These are phyloP conservation scores for Drosophila kepulauana DNA, from an alignment of 1,140 invertebrate species.

Conservation along the genomic window DNA sequence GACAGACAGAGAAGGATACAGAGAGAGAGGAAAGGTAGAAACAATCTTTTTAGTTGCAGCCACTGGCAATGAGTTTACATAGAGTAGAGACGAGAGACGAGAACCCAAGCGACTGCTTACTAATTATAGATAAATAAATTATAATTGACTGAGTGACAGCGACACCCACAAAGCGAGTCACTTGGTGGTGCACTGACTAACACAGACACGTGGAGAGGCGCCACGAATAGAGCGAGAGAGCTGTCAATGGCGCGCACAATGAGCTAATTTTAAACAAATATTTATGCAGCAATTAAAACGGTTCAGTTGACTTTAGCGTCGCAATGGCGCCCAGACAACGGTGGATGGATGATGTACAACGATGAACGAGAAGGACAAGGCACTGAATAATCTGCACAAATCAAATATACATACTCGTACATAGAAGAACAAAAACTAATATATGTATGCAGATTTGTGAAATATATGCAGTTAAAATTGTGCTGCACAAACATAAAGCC, in stretches of 20 bases:
- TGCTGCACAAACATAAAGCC: slow-evolving; percentile 50
- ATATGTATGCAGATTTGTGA: slow-evolving; percentile 10
- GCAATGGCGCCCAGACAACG: slow-evolving; percentile 28
- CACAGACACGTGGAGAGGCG: slow-evolving; percentile 2
- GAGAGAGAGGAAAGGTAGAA: not conserved
- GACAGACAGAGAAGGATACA: not conserved
- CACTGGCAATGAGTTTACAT: not conserved
- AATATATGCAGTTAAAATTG: slow-evolving; percentile 44
- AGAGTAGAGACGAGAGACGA: not conserved
- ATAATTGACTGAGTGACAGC: slow-evolving; percentile 65
- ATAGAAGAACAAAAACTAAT: slow-evolving; percentile 32
- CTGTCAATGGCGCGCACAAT: slow-evolving; percentile 52
- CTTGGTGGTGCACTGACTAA: not conserved
- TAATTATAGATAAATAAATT: slow-evolving; percentile 80
- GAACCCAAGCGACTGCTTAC: slow-evolving; percentile 28
- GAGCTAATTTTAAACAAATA: slow-evolving; percentile 81
- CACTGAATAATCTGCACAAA: slow-evolving; percentile 38
- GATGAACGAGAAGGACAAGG: slow-evolving; percentile 20
- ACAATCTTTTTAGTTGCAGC: slow-evolving; percentile 4
- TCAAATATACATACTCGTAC: slow-evolving; percentile 27
- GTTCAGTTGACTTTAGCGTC: slow-evolving; percentile 65
- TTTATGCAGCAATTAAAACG: slow-evolving; percentile 82
- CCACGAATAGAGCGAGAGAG: not conserved
- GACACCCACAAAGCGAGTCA: slow-evolving; percentile 9
- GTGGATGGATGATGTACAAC: not conserved